These are phyloP conservation scores for Beris chalybata DNA, from an alignment of 2,888 invertebrate genomes.

Conservation along the genomic window DNA sequence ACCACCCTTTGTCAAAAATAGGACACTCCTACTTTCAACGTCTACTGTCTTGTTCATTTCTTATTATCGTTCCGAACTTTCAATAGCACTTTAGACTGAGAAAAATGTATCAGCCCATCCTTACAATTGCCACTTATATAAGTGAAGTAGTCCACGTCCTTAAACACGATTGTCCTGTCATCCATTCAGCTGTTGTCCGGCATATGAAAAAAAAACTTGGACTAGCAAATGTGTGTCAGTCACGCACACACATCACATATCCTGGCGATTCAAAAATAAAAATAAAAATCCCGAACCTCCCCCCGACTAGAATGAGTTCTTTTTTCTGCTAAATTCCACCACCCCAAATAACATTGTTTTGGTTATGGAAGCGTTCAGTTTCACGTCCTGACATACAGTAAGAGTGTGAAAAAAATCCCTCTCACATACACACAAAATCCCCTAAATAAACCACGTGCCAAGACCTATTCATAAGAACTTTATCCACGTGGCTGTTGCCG, in stretches of 20 bases:
- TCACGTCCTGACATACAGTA: background rate
- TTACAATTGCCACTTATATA: too few relatives aligned
- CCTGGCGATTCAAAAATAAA: background rate
- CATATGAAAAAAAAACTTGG: too few relatives aligned
- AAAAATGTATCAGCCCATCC: too few relatives aligned
- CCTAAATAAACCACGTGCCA: slow-evolving; percentile 28
- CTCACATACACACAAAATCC: slow-evolving; percentile 8
- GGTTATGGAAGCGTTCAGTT: background rate
- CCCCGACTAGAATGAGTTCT: background rate
- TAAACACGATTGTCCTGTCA: too few relatives aligned
- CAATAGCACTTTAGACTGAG: too few relatives aligned
- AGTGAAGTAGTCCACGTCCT: too few relatives aligned
- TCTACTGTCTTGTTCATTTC: too few relatives aligned
- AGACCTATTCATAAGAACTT: slow-evolving; percentile 12
- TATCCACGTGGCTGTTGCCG: slow-evolving; percentile 20
- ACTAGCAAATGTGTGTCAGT: slow-evolving; percentile 23
- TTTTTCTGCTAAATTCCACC: background rate
- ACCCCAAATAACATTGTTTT: slow-evolving; percentile 1
- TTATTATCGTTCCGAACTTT: too few relatives aligned
- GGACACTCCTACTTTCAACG: too few relatives aligned
- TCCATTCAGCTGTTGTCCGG: too few relatives aligned
- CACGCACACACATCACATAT: slow-evolving; percentile 11
- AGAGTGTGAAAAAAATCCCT: background rate
- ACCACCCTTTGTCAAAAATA: too few relatives aligned
- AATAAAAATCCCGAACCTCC: background rate